Conservation (phyloP, 2,888 invertebrate genomes). For the Loripinus fragilis region DNA sequence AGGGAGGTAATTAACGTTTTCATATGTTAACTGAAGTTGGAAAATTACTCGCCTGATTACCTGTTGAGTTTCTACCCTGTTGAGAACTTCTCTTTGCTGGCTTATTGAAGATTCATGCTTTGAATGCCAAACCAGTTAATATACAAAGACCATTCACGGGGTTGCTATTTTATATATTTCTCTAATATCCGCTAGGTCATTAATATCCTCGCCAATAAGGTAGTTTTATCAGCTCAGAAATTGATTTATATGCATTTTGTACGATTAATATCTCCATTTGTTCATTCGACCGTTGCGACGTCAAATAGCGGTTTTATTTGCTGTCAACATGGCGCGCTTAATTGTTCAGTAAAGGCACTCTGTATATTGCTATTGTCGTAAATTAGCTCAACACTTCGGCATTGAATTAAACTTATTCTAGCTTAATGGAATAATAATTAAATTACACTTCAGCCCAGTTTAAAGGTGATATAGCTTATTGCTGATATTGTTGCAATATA, state of each 20-base stretch:
- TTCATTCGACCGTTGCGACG: constrained; percentile 43
- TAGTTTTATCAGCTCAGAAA: constrained; percentile 42
- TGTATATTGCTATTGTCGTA: neutral
- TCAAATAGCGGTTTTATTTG: constrained; percentile 43
- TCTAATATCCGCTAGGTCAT: constrained; percentile 15
- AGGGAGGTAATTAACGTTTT: constrained; percentile 17
- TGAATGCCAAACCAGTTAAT: neutral
- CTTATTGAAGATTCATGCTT: constrained; percentile 10
- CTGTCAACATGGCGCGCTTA: constrained; percentile 34
- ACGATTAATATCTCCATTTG: constrained; percentile 35
- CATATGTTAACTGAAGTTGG: constrained; percentile 18
- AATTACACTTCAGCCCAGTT: neutral
- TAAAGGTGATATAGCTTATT: no score
- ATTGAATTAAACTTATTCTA: neutral
- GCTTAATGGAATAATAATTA: neutral
- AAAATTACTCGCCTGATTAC: constrained; percentile 16
- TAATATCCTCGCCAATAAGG: constrained; percentile 15
- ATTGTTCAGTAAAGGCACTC: constrained; percentile 14
- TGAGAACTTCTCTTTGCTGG: constrained; percentile 14
- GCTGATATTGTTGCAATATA: no score
- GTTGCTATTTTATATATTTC: constrained; percentile 21
- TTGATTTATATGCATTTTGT: constrained; percentile 50
- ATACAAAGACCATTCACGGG: constrained; percentile 7
- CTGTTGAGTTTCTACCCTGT: constrained; percentile 6
- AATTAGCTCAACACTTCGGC: constrained; percentile 13